phyloP scores from a whole-genome alignment of 2,113 vertebrate species.

The Nyctereutes procyonoides region DNA sequence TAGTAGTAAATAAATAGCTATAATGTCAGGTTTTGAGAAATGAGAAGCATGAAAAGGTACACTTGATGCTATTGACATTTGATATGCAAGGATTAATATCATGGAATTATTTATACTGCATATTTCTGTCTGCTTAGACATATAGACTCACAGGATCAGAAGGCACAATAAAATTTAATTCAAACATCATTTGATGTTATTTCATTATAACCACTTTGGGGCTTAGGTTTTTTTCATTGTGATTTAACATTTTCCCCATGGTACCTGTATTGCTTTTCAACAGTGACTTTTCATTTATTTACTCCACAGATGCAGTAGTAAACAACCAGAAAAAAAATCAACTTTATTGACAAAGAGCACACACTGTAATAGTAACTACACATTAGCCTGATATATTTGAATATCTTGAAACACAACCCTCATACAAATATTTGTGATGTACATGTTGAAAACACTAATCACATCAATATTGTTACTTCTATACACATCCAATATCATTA shows the following conservation, averaged over 20 bases:
- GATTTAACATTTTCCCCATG: neutral
- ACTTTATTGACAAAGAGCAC: neutral
- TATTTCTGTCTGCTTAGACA: neutral
- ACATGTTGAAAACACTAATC: neutral
- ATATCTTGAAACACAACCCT: neutral
- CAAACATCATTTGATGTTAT: neutral
- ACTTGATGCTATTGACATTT: neutral
- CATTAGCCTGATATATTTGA: neutral
- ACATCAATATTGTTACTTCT: neutral
- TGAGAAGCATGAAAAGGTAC: neutral
- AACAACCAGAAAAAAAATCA: neutral
- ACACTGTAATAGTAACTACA: neutral
- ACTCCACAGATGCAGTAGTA: neutral
- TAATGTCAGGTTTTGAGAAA: neutral
- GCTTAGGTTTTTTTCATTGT: neutral
- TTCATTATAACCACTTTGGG: neutral
- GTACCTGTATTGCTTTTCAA: neutral
- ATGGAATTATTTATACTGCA: neutral
- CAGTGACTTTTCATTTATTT: neutral
- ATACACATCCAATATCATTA: neutral
- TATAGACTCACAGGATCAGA: neutral
- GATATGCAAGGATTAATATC: neutral
- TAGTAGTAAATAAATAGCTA: neutral
- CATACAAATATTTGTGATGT: neutral
- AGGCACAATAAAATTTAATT: neutral